A percentile compares a stretch with the other conserved stretches of the same genome.
Conservation (phyloP, 2,888 invertebrate genomes). For the Cetonia aurata region DNA sequence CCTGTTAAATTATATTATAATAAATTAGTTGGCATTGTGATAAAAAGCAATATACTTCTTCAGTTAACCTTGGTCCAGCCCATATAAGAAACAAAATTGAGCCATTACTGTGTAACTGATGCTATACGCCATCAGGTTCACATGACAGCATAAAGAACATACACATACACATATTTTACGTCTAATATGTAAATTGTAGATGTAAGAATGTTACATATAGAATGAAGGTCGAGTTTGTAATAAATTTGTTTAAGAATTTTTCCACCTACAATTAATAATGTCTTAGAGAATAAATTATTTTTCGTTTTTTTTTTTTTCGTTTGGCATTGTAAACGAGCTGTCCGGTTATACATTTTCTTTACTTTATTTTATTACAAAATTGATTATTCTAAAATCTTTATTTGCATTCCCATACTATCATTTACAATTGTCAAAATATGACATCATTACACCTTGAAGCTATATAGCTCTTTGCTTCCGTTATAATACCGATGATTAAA, state of each 20-base stretch:
- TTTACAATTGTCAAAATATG: no score
- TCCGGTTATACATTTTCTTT: no score
- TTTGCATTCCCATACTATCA: no score
- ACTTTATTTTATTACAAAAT: background rate
- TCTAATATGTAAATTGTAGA: background rate
- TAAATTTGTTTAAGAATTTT: background rate
- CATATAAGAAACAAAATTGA: conserved; percentile 38
- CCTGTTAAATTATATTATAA: no score
- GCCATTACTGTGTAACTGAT: conserved; percentile 26
- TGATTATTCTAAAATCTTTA: background rate
- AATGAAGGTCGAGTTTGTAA: conserved; percentile 23
- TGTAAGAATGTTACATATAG: background rate
- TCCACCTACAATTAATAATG: no score
- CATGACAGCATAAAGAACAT: conserved; percentile 19
- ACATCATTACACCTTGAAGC: background rate
- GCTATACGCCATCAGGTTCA: conserved; percentile 21
- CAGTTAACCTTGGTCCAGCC: conserved; percentile 32
- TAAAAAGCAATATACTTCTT: conserved; percentile 16
- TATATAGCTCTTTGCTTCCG: background rate
- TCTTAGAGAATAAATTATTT: background rate
- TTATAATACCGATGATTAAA: background rate
- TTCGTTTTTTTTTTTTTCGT: no score
- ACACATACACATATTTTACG: conserved; percentile 3
- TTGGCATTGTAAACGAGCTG: no score
- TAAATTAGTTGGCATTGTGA: no score